Evolutionary conservation across 1,140 invertebrate genomes (phyloP).

Genomic region (Aphidius gifuensis): DNA sequence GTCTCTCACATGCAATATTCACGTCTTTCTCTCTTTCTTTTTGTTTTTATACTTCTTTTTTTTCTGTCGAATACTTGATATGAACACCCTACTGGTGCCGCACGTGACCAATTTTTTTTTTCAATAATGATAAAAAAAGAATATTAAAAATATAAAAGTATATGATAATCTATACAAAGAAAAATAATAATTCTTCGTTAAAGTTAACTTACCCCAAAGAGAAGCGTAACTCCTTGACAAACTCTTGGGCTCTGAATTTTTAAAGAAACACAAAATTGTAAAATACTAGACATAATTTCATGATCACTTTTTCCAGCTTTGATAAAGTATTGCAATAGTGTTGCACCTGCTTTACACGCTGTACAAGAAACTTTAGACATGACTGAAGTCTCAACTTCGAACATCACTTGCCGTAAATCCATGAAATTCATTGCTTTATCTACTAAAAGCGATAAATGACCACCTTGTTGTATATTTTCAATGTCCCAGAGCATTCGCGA

Average conservation of each 20-base stretch:
- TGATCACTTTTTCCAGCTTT: constrained; percentile 75
- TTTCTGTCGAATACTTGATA: too few relatives aligned
- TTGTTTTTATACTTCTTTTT: too few relatives aligned
- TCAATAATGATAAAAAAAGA: too few relatives aligned
- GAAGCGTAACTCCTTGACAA: constrained; percentile 79
- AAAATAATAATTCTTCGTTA: too few relatives aligned
- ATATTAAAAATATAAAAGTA: constrained; percentile 7
- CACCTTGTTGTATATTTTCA: constrained; percentile 61
- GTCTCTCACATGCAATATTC: too few relatives aligned
- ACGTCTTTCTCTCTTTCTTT: too few relatives aligned
- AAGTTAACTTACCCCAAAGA: constrained; percentile 70
- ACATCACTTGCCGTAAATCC: constrained; percentile 79
- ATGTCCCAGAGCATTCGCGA: constrained; percentile 69
- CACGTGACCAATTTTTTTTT: too few relatives aligned
- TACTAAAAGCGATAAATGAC: constrained; percentile 72
- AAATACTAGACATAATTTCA: constrained; percentile 82
- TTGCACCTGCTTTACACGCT: constrained; percentile 82
- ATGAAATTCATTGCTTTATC: constrained; percentile 78
- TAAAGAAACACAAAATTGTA: constrained; percentile 79
- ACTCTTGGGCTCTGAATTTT: constrained; percentile 82
- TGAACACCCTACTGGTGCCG: too few relatives aligned
- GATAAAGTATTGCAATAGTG: constrained; percentile 82
- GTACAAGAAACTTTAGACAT: constrained; percentile 90
- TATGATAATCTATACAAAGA: too few relatives aligned
- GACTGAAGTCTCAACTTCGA: constrained; percentile 84